Base-by-base conservation (phyloP, 1,140 invertebrate species). In the Penaeus vannamei region DNA sequence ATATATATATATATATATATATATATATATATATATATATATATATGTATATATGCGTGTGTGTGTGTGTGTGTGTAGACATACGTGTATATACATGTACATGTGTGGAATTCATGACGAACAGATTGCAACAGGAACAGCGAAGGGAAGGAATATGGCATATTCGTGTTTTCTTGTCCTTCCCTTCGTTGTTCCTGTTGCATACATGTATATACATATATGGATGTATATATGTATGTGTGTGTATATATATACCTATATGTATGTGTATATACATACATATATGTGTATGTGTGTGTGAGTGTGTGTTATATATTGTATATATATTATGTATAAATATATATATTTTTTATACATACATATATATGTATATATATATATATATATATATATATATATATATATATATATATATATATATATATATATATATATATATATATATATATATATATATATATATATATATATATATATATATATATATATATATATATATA, bases 21-120 rank as follows among this genome's bases (percentile, higher is more conserved):
- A 64, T n/a, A 64, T n/a, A 64, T n/a, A 64, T n/a, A 64, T n/a
- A 64, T n/a, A 64, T n/a, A 64, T n/a, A 64, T n/a, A 64, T n/a
- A 64, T n/a, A 64, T n/a, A 64, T n/a, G n/a, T n/a, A 64, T n/a
- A 64, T n/a, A 64, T n/a, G n/a, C 62, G n/a, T n/a, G n/a, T n/a
- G n/a, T n/a, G n/a, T 64, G n/a, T 64, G n/a, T 64, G n/a, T 64
- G n/a, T 64, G n/a, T 64, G n/a, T 64, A 64, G 17, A 64, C n/a
- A 64, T 64, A 64, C n/a, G n/a, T 64, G n/a, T 64, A 64, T 64
- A 64, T 64, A 64, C n/a, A 64, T 64, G n/a, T 64, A 64, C n/a
- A 64, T 64, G 62, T 64, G n/a, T n/a, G n/a, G 17, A 64, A 64
- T 64, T 19, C n/a, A 64, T 64, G 62, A 19, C 17, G 17, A 64